phyloP scores from a whole-genome alignment of 1,140 invertebrate species.

The Caenorhabditis remanei region DNA sequence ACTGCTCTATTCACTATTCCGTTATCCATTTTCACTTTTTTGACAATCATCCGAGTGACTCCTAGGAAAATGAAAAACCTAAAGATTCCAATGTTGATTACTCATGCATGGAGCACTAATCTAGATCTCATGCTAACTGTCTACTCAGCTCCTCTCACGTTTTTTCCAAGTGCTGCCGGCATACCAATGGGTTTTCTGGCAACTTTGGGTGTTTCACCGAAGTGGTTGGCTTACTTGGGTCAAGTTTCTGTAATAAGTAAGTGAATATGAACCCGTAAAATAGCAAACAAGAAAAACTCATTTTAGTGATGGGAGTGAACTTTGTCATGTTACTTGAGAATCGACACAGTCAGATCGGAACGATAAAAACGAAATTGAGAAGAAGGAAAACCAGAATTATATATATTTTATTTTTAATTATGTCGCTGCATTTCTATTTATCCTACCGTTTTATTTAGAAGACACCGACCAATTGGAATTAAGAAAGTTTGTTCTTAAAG shows the following conservation, averaged over 20 bases:
- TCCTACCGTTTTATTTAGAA: conserved; percentile 18
- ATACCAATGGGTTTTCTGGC: background rate
- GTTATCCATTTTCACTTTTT: background rate
- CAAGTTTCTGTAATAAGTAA: background rate
- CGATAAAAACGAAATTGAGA: background rate
- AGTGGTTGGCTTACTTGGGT: background rate
- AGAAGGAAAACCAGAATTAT: background rate
- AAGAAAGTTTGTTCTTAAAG: conserved; percentile 8
- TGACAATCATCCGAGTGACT: background rate
- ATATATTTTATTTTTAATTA: background rate
- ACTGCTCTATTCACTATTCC: background rate
- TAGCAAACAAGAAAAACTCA: background rate
- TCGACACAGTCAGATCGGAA: conserved; percentile 9
- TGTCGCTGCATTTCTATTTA: background rate
- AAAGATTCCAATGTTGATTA: background rate
- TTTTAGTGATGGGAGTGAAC: background rate
- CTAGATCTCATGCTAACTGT: background rate
- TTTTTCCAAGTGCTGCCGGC: conserved; percentile 17
- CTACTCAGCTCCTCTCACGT: background rate
- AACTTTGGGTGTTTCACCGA: background rate
- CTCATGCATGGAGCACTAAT: conserved; percentile 28
- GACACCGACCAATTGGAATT: background rate
- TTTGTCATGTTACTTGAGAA: conserved; percentile 11
- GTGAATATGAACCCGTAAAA: background rate
- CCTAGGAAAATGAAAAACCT: background rate